These are phyloP conservation scores for Yasuhikotakia modesta DNA, from an alignment of 2,797 vertebrate species.

Conservation along the genomic window DNA sequence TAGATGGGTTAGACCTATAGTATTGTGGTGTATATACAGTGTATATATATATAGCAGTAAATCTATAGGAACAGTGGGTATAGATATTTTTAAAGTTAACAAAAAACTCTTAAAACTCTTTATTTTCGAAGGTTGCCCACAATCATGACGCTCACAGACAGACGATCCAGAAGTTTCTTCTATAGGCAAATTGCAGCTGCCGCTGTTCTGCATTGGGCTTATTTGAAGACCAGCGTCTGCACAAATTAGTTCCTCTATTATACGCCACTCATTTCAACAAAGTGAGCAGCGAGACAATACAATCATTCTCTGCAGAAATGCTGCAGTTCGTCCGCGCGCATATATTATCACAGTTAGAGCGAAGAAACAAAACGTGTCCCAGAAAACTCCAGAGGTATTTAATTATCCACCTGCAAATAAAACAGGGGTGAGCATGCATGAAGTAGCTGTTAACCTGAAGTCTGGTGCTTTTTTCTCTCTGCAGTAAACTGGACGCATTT, in stretches of 20 bases:
- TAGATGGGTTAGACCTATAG: no score
- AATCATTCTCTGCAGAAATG: not conserved
- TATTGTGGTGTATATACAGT: no score
- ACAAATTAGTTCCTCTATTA: conserved; percentile 30
- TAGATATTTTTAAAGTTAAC: not conserved
- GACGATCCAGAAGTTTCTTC: not conserved
- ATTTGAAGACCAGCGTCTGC: conserved; percentile 27
- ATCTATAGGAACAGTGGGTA: not conserved
- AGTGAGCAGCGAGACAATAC: conserved; percentile 13
- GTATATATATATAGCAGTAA: no score
- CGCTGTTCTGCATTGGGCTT: not conserved
- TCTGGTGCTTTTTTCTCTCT: conserved; percentile 9
- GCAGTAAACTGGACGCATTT: conserved; percentile 91
- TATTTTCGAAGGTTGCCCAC: no score
- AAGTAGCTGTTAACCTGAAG: not conserved
- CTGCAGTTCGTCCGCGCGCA: conserved; percentile 21
- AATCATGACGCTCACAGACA: not conserved
- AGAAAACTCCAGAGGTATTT: conserved; percentile 38
- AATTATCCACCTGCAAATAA: conserved; percentile 22
- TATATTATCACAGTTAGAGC: conserved; percentile 40
- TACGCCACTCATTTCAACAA: conserved; percentile 11
- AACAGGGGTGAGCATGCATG: not conserved
- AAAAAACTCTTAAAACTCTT: no score
- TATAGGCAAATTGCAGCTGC: not conserved
- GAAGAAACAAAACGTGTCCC: conserved; percentile 23